These are phyloP conservation scores for Labeo rohita DNA, from an alignment of 2,113 vertebrate species.

Conservation along the genomic window DNA sequence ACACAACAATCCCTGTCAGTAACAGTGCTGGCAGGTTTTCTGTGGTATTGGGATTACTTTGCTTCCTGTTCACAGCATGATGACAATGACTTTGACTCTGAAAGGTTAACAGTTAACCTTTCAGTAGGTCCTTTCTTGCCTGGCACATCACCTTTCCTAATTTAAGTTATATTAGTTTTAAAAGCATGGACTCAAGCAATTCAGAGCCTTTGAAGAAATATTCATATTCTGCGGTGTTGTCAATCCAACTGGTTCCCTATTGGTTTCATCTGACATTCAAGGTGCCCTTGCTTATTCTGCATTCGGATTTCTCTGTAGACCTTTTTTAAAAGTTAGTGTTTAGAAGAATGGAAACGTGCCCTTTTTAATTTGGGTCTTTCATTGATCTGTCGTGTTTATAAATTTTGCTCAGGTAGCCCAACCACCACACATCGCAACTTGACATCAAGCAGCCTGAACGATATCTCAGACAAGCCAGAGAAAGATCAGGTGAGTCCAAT, in stretches of 20 bases:
- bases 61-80: constrained; percentile 40
- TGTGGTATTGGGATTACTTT: constrained; percentile 58
- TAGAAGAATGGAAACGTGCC: constrained; percentile 43
- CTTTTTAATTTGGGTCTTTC: constrained; percentile 50
- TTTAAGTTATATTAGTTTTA: constrained; percentile 11
- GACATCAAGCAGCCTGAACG: constrained; percentile 90
- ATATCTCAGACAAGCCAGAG: constrained; percentile 97
- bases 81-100: constrained; percentile 21
- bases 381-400: not conserved
- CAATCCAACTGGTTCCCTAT: not conserved
- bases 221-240: not conserved
- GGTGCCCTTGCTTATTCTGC: constrained; percentile 14
- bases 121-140: constrained; percentile 18
- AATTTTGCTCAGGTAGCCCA: constrained; percentile 84
- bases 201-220: not conserved
- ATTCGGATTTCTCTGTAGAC: constrained; percentile 28
- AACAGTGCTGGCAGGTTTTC: constrained; percentile 18
- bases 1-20: constrained; percentile 38
- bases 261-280: constrained; percentile 2
- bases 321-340: constrained; percentile 40
- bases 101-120: constrained; percentile 32
- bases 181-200: not conserved
- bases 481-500: constrained; percentile 89
- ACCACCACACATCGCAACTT: constrained; percentile 87
- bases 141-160: not conserved